These are phyloP conservation scores for Tipula helvola DNA, from an alignment of 2,888 invertebrate species.

Conservation along the genomic window DNA sequence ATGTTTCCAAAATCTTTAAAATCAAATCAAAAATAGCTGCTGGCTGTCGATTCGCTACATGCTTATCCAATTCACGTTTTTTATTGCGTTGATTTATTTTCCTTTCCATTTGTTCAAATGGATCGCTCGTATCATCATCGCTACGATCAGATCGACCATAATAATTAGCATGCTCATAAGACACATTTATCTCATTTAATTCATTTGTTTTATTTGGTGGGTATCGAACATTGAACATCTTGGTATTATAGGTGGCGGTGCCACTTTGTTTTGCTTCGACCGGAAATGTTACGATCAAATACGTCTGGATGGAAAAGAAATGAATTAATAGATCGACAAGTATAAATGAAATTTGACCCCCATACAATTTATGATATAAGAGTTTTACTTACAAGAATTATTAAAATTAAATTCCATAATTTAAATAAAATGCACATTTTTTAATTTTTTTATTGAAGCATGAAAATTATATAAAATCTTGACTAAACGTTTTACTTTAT, in stretches of 20 bases:
- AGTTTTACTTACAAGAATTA: not conserved
- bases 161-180: not conserved
- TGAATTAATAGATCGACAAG: not conserved
- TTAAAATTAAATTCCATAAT: not conserved
- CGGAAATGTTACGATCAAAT: not conserved
- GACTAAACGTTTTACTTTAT: not conserved
- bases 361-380: not conserved
- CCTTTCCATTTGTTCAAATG: not conserved
- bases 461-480: not conserved
- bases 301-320: not conserved
- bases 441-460: not conserved
- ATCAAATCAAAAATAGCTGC: not conserved
- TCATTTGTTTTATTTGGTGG: not conserved
- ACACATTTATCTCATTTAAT: not conserved
- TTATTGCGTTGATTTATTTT: not conserved
- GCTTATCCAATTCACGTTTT: not conserved
- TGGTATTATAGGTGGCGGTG: not conserved
- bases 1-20: not conserved
- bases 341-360: not conserved
- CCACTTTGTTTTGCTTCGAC: not conserved
- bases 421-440: not conserved
- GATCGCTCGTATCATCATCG: not conserved
- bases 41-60: not conserved
- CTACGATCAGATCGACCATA: not conserved
- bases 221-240: not conserved